A percentile compares a stretch with the other conserved stretches of the same genome.
Evolutionary conservation across 2,113 vertebrate species (phyloP).

Genomic region (Acinonyx jubatus): DNA sequence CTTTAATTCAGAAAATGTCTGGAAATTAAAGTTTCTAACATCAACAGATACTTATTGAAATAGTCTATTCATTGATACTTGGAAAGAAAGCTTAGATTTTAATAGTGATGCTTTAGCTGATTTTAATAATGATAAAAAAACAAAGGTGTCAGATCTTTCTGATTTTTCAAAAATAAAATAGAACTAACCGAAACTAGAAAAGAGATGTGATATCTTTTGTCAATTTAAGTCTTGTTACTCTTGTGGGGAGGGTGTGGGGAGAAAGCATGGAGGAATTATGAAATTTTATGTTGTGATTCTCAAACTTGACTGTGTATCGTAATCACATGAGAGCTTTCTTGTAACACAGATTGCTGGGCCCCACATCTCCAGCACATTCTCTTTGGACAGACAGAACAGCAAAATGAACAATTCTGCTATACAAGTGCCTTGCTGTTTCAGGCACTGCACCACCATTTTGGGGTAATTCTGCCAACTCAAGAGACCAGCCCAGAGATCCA

Average conservation of each 20-base stretch:
- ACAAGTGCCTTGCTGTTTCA: not conserved
- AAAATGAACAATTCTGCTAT: not conserved
- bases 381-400: not conserved
- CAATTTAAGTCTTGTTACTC: not conserved
- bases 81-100: slow-evolving; percentile 16
- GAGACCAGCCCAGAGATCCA: not conserved
- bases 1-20: slow-evolving; percentile 33
- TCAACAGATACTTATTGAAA: not conserved
- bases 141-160: not conserved
- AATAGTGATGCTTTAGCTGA: not conserved
- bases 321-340: not conserved
- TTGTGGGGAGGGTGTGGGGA: not conserved
- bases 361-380: not conserved
- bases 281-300: not conserved
- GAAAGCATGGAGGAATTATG: not conserved
- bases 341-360: not conserved
- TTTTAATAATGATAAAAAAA: slow-evolving; percentile 33
- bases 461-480: not conserved
- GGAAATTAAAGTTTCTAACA: not conserved
- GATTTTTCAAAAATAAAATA: slow-evolving; percentile 35
- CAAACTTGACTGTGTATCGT: not conserved
- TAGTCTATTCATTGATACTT: not conserved
- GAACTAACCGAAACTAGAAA: not conserved
- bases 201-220: not conserved
- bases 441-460: not conserved